Percentiles rank a stretch among this genome's conserved stretches.
Conservation (phyloP, 2,888 invertebrate species). For the Tenthredo amoena region DNA sequence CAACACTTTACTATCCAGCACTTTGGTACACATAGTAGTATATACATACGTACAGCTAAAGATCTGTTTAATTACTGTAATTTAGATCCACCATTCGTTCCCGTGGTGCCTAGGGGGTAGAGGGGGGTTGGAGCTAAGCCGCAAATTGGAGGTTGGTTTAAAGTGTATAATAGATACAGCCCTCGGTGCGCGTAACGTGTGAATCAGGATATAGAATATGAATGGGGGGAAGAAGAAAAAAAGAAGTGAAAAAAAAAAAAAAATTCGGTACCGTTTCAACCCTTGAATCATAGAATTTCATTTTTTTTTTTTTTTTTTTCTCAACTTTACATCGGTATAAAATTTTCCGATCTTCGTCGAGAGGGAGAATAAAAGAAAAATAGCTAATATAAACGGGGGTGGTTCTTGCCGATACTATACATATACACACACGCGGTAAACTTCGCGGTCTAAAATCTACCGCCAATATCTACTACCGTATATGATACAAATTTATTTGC, state of each 20-base stretch:
- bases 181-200: not conserved
- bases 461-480: too few relatives aligned
- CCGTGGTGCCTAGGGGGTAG: not conserved
- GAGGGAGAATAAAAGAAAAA: too few relatives aligned
- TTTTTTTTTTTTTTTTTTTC: not conserved
- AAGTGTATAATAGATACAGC: conserved; percentile 7
- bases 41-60: not conserved
- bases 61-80: conserved; percentile 46
- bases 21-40: not conserved
- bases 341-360: too few relatives aligned
- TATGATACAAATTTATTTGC: too few relatives aligned
- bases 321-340: too few relatives aligned
- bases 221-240: too few relatives aligned
- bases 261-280: not conserved
- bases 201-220: not conserved
- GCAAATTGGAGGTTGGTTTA: conserved; percentile 24
- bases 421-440: too few relatives aligned
- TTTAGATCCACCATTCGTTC: conserved; percentile 19
- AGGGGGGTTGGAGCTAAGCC: not conserved
- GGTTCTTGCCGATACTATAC: too few relatives aligned
- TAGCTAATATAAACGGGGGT: too few relatives aligned
- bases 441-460: too few relatives aligned
- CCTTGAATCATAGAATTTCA: not conserved
- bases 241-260: not conserved
- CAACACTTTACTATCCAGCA: conserved; percentile 6